phyloP scores from a whole-genome alignment of 2,888 invertebrate species.

The Conchocele bisecta region DNA sequence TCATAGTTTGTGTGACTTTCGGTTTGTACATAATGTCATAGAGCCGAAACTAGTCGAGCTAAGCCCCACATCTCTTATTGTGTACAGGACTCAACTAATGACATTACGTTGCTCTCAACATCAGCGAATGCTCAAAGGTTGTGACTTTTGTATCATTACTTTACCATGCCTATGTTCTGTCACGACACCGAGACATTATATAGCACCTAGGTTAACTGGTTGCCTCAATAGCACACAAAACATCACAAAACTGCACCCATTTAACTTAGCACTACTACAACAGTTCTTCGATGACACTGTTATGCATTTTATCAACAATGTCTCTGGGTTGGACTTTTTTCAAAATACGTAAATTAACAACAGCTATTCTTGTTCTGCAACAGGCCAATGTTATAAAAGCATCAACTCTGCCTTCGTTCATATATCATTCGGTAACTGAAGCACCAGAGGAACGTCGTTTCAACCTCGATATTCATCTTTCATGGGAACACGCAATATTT shows the following conservation, averaged over 20 bases:
- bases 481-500: conserved; percentile 11
- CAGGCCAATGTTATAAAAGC: conserved; percentile 1
- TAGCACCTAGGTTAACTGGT: conserved; percentile 4
- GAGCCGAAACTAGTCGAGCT: conserved; percentile 6
- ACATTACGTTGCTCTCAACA: background rate
- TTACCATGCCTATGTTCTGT: conserved; percentile 6
- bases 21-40: conserved; percentile 15
- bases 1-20: background rate
- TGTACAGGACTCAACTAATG: background rate
- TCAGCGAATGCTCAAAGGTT: conserved; percentile 15
- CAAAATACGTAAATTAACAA: background rate
- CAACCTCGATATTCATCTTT: background rate
- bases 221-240: background rate
- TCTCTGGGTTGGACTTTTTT: background rate
- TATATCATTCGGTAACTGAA: conserved; percentile 5
- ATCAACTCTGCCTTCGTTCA: background rate
- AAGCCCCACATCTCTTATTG: background rate
- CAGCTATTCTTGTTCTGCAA: background rate
- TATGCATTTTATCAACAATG: background rate
- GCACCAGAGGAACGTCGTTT: background rate
- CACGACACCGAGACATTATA: background rate
- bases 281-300: background rate
- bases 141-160: conserved; percentile 11
- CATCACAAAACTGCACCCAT: background rate
- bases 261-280: background rate